Conservation (phyloP, 1,140 invertebrate species). For the Arctopsyche grandis region DNA sequence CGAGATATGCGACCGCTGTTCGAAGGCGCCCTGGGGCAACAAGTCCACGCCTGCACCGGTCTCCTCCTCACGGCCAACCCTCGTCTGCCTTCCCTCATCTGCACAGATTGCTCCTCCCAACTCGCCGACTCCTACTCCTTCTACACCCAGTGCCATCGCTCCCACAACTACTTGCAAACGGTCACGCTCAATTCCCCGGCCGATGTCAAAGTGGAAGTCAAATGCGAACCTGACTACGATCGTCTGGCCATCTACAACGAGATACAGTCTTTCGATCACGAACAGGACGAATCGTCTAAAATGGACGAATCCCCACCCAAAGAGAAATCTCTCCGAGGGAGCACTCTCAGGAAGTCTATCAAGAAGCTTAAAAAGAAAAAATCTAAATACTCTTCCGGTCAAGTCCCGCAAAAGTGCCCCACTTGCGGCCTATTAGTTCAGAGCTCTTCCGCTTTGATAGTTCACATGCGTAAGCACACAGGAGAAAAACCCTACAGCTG, state of each 20-base stretch:
- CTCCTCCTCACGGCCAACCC: not conserved
- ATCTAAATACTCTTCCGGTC: not conserved
- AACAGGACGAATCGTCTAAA: not conserved
- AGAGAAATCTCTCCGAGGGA: not conserved
- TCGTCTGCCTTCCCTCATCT: not conserved
- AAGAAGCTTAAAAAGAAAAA: not conserved
- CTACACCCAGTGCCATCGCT: not conserved
- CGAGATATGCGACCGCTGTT: not conserved
- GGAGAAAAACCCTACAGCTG: slow-evolving; percentile 67
- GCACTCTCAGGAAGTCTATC: not conserved
- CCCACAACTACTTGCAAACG: not conserved
- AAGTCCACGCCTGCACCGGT: not conserved
- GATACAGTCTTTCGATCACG: not conserved
- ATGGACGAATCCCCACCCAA: not conserved
- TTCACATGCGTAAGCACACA: slow-evolving; percentile 56
- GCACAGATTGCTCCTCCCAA: not conserved
- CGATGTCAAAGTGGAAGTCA: not conserved
- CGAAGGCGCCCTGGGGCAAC: not conserved
- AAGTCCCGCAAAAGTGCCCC: not conserved
- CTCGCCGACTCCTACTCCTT: not conserved
- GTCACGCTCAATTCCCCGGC: not conserved
- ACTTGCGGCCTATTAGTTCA: not conserved
- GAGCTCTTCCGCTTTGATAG: not conserved
- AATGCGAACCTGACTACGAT: not conserved
- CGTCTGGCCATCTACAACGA: not conserved